phyloP scores from a whole-genome alignment of 2,113 vertebrate species.

The Aptenodytes patagonicus region DNA sequence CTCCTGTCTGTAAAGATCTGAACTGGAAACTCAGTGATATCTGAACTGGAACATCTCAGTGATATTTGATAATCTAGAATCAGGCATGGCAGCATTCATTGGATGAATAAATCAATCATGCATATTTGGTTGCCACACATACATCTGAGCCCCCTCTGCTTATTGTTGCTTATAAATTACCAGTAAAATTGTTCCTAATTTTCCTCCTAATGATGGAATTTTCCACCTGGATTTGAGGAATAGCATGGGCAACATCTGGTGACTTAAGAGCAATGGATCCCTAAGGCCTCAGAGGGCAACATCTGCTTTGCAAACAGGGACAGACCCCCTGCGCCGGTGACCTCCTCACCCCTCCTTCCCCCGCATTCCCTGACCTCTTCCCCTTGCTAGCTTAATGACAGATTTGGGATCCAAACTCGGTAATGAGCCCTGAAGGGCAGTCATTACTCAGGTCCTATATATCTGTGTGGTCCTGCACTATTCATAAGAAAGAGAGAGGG shows the following conservation, averaged over 20 bases:
- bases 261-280: constrained; percentile 1
- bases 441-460: neutral
- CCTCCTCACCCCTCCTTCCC: constrained; percentile 42
- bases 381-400: constrained; percentile 33
- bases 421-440: constrained; percentile 34
- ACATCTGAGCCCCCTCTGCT: neutral
- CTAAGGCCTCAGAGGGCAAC: constrained; percentile 5
- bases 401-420: constrained; percentile 10
- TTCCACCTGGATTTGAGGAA: constrained; percentile 27
- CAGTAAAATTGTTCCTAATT: neutral
- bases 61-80: constrained; percentile 8
- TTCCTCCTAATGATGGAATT: constrained; percentile 7
- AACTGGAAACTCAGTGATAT: neutral
- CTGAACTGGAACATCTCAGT: constrained; percentile 7
- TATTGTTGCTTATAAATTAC: neutral
- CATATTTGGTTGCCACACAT: neutral
- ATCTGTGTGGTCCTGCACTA: neutral
- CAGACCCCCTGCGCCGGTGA: neutral
- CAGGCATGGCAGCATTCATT: neutral
- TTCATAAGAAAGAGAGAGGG: neutral
- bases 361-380: constrained; percentile 15
- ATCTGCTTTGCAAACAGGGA: constrained; percentile 27
- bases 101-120: neutral
- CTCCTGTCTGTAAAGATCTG: neutral
- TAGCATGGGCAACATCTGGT: constrained; percentile 28